Evolutionary conservation across 2,888 invertebrate genomes (phyloP).

Genomic region (Cryptus viduatorius): DNA sequence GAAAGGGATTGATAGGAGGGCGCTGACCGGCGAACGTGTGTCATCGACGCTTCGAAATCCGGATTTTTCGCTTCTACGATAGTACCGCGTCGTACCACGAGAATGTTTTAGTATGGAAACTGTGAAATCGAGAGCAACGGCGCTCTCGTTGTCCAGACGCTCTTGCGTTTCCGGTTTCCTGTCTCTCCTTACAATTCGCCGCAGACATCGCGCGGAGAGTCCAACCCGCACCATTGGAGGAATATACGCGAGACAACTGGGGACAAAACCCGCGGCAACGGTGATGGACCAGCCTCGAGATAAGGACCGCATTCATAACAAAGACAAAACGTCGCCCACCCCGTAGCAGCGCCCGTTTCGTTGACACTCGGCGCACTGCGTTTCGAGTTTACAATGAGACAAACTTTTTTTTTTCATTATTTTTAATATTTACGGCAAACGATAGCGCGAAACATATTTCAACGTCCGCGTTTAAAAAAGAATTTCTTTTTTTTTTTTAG

Average conservation of each 20-base stretch:
- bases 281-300: conserved; percentile 80
- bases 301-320: conserved; percentile 80
- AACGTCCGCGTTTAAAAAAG: conserved; percentile 21
- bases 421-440: conserved; percentile 42
- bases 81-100: conserved; percentile 16
- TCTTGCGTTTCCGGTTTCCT: conserved; percentile 82
- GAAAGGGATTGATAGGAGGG: conserved; percentile 4
- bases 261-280: conserved; percentile 74
- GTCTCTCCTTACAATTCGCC: conserved; percentile 82
- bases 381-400: conserved; percentile 43
- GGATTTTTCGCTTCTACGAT: conserved; percentile 62
- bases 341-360: not conserved
- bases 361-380: conserved; percentile 34
- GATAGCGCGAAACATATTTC: conserved; percentile 43
- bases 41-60: conserved; percentile 76
- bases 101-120: conserved; percentile 31
- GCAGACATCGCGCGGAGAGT: conserved; percentile 75
- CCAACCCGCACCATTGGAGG: conserved; percentile 53
- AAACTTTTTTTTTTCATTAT: conserved; percentile 49
- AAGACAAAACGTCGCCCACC: conserved; percentile 81
- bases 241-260: conserved; percentile 56
- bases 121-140: conserved; percentile 61
- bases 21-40: conserved; percentile 37
- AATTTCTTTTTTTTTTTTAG: conserved; percentile 10
- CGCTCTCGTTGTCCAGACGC: conserved; percentile 79